Evolutionary conservation across 2,797 vertebrate genomes (phyloP), one percentile per base, ranked within the genome.

Genomic region (Chrysocyon brachyurus): DNA sequence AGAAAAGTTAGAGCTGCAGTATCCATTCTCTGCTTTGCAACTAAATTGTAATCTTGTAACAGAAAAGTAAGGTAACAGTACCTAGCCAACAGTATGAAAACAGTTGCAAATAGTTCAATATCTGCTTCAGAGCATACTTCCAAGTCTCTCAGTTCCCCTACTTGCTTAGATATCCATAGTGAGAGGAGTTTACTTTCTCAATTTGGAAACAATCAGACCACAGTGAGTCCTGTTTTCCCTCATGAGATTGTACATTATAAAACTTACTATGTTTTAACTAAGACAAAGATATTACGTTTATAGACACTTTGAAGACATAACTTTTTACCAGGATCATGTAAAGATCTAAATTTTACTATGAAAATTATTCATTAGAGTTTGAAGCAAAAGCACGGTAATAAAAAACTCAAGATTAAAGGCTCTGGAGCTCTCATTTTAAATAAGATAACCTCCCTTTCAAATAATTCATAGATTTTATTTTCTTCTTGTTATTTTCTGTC

Each of bases 1-100:
- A 40, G 57, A 94, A 92, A 91, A 90, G 40, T 93, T 79, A 96
- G 52, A 84, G 10, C 6, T 93, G 3, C 46, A 72, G 19, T 96
- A 59, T 49, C n/a, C 12, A 46, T 54, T 64, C 33, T 64, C 33
- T 93, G 3, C 22, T 52, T 33, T 91, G 59, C 28, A 91, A 87
- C 79, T 93, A 54, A 78, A 77, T 87, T 97, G 91, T 56, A 83
- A 78, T 70, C 9, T 49, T 90, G 28, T 78, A 54, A 61, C 49
- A 85, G 3, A 9, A 89, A 12, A 79, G 15, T 66, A 26, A 96
- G 52, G 36, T 63, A 86, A n/a, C n/a, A n/a, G n/a, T 86, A 83
- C 56, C 5, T 70, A 93, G 36, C 49, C 36, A 77, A 89, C 9
- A 36, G 57, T 83, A 92, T 11, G 85, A 57, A 95, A 52, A 81